Evolutionary conservation across 2,797 vertebrate species (phyloP).

Genomic region (Euphonia xanthogaster): DNA sequence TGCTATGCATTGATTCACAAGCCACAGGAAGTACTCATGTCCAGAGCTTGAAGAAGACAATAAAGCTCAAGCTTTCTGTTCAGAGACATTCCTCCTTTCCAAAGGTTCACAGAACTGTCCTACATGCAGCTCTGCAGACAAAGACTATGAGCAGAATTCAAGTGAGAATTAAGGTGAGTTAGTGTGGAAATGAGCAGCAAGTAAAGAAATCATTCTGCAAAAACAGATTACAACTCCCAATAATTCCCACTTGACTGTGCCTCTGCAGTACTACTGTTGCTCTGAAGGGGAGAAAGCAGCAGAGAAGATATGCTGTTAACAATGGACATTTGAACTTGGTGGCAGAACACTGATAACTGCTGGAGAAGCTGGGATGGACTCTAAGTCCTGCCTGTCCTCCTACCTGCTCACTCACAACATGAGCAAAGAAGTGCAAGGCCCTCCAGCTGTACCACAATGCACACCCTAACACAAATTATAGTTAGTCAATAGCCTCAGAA

Average conservation of each 20-base stretch:
- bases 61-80: neutral
- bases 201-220: neutral
- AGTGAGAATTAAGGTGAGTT: neutral
- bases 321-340: neutral
- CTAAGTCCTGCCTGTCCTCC: neutral
- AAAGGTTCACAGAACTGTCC: neutral
- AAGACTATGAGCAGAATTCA: neutral
- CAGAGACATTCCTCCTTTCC: neutral
- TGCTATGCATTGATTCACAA: neutral
- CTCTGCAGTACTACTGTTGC: neutral
- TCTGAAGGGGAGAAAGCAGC: neutral
- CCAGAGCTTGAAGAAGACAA: neutral
- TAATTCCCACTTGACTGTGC: neutral
- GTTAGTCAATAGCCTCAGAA: neutral
- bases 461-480: neutral
- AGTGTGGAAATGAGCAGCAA: neutral
- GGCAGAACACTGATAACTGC: neutral
- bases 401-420: neutral
- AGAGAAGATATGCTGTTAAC: neutral
- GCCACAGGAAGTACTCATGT: neutral
- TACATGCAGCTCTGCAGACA: neutral
- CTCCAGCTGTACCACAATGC: neutral
- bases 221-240: neutral
- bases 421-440: neutral
- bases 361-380: neutral